A percentile compares a stretch with the other conserved stretches of the same genome.
These are phyloP conservation scores for Drosophila rufa DNA, from an alignment of 1,140 invertebrate species.

Conservation along the genomic window DNA sequence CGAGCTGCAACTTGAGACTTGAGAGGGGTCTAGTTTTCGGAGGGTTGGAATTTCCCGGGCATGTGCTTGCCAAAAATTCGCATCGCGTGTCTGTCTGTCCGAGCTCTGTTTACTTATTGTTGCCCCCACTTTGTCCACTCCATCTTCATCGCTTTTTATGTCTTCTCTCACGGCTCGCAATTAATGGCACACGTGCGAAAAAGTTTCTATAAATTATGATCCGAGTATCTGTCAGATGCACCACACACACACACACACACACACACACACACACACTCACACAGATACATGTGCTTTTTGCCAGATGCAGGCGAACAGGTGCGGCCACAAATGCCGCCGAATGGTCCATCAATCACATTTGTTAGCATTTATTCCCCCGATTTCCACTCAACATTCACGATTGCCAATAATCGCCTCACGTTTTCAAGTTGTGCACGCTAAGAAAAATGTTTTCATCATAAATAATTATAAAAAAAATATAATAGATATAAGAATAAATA, in stretches of 20 bases:
- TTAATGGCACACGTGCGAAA: constrained; percentile 71
- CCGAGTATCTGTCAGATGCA: constrained; percentile 41
- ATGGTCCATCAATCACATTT: constrained; percentile 30
- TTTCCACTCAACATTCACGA: constrained; percentile 26
- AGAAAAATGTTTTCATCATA: background rate
- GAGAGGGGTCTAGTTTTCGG: background rate
- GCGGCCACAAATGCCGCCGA: background rate
- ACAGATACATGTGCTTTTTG: constrained; percentile 8
- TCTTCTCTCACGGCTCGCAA: constrained; percentile 54
- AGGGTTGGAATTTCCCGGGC: background rate
- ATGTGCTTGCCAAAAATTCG: constrained; percentile 27
- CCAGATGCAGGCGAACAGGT: background rate
- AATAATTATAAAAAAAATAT: background rate
- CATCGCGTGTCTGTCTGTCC: constrained; percentile 20
- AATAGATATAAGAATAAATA: background rate
- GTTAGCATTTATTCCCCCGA: background rate
- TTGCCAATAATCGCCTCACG: constrained; percentile 18
- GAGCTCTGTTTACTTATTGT: constrained; percentile 45
- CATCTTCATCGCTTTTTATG: constrained; percentile 37
- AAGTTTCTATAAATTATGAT: constrained; percentile 65
- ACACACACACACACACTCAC: background rate
- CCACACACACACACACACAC: constrained; percentile 6
- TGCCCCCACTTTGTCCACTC: constrained; percentile 7
- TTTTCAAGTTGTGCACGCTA: constrained; percentile 13
- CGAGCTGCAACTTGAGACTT: constrained; percentile 46